Conservation (phyloP, 2,888 invertebrate genomes). For the Anarsia innoxiella region DNA sequence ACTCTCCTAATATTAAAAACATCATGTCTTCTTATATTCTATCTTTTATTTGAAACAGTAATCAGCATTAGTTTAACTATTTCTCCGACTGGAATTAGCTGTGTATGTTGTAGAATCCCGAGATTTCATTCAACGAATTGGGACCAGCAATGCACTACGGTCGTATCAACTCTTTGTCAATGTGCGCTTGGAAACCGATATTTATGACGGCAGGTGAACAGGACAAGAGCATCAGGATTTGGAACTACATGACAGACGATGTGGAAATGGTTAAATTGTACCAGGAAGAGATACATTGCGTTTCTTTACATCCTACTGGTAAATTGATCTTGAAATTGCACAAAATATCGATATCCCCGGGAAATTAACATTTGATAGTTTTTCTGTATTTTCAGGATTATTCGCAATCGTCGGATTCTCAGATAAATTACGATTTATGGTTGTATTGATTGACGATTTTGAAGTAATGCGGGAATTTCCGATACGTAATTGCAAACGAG, state of each 20-base stretch:
- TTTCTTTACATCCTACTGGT: slow-evolving; percentile 82
- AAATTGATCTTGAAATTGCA: too few relatives aligned
- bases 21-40: too few relatives aligned
- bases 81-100: too few relatives aligned
- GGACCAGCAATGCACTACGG: slow-evolving; percentile 88
- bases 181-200: slow-evolving; percentile 93
- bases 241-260: slow-evolving; percentile 92
- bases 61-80: too few relatives aligned
- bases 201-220: slow-evolving; percentile 86
- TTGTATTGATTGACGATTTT: slow-evolving; percentile 91
- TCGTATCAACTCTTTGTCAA: slow-evolving; percentile 84
- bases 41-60: too few relatives aligned
- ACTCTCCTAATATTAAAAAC: too few relatives aligned
- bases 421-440: slow-evolving; percentile 91
- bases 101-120: slow-evolving; percentile 71
- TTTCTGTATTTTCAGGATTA: slow-evolving; percentile 73
- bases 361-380: too few relatives aligned
- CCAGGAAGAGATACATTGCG: slow-evolving; percentile 86
- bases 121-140: slow-evolving; percentile 78
- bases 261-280: slow-evolving; percentile 88
- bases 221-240: slow-evolving; percentile 90
- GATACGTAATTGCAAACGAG: slow-evolving; percentile 84
- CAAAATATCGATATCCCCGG: too few relatives aligned
- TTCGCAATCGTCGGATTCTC: slow-evolving; percentile 93
- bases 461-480: slow-evolving; percentile 82